These are phyloP conservation scores for Falco concolor DNA, from an alignment of 2,797 vertebrate genomes.

Conservation along the genomic window DNA sequence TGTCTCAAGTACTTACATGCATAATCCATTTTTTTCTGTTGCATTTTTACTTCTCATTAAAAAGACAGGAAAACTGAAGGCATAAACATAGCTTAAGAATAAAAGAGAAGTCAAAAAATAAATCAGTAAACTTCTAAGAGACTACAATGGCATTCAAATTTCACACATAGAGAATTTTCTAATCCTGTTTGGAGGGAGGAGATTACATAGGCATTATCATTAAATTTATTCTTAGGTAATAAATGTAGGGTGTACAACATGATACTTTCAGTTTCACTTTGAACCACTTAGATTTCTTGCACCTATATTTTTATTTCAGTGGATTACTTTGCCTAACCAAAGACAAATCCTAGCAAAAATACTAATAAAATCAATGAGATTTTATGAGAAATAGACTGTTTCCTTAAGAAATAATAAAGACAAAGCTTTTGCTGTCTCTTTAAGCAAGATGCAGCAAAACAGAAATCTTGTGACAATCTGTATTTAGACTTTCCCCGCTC, in stretches of 20 bases:
- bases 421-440: not conserved
- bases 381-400: not conserved
- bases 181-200: not conserved
- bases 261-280: not conserved
- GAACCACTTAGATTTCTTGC: not conserved
- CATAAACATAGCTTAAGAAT: not conserved
- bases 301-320: not conserved
- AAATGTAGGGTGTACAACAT: not conserved
- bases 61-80: not conserved
- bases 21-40: not conserved
- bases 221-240: not conserved
- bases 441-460: not conserved
- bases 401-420: not conserved
- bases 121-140: not conserved
- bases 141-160: not conserved
- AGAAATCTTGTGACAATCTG: not conserved
- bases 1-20: not conserved
- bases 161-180: not conserved
- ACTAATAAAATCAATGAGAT: not conserved
- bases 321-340: not conserved
- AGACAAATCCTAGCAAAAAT: not conserved
- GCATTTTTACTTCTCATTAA: not conserved
- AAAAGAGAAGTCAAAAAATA: not conserved
- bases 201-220: not conserved
- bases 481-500: not conserved